Conservation (phyloP, 2,888 invertebrate genomes). For the Ceraclea dissimilis region DNA sequence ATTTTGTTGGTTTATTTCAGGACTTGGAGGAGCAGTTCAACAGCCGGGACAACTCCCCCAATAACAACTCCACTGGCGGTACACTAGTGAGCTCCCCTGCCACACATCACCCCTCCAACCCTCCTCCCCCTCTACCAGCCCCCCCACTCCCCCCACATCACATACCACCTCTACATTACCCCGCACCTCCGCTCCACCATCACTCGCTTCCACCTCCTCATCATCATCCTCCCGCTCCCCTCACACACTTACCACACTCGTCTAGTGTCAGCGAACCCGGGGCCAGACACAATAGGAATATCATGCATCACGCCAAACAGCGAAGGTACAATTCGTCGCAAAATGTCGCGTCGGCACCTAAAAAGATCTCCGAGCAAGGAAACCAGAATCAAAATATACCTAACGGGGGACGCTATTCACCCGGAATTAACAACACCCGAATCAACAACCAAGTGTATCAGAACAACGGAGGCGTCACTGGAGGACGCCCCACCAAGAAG, state of each 20-base stretch:
- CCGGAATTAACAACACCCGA: constrained; percentile 8
- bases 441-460: constrained; percentile 15
- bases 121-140: constrained; percentile 24
- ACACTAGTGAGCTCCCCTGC: constrained; percentile 1
- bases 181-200: constrained; percentile 4
- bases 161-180: constrained; percentile 35
- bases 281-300: constrained; percentile 6
- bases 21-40: constrained; percentile 30
- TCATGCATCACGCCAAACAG: constrained; percentile 31
- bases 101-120: constrained; percentile 27
- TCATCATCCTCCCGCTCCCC: constrained; percentile 30
- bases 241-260: constrained; percentile 41
- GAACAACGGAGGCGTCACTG: background rate
- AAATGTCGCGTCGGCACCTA: constrained; percentile 34
- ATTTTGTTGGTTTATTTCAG: constrained; percentile 11
- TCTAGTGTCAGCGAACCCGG: constrained; percentile 21
- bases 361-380: constrained; percentile 27
- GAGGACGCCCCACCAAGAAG: constrained; percentile 18
- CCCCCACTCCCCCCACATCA: constrained; percentile 41
- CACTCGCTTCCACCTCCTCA: constrained; percentile 4
- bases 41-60: constrained; percentile 36
- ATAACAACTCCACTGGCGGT: constrained; percentile 14
- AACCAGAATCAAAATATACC: constrained; percentile 2
- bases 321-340: constrained; percentile 34
- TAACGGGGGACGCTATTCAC: constrained; percentile 17